These are phyloP conservation scores for Cremastinae sp. DNA, from an alignment of 2,888 invertebrate genomes.

Conservation along the genomic window DNA sequence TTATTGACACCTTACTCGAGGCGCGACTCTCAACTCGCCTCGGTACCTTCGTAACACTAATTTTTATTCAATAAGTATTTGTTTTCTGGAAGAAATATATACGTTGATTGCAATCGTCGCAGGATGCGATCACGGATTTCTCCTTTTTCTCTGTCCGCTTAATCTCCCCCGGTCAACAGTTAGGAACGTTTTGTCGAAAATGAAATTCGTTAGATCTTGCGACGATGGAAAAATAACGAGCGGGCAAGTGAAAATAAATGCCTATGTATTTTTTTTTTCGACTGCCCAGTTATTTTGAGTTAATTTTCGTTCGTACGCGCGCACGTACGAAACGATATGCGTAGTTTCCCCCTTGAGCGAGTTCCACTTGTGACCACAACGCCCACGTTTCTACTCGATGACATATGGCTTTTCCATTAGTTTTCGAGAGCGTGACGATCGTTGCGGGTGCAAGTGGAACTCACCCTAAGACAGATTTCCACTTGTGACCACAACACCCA, in stretches of 20 bases:
- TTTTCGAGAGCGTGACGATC: too few species aligned
- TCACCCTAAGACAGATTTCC: too few species aligned
- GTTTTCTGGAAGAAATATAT: constrained; percentile 74
- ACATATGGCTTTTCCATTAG: too few species aligned
- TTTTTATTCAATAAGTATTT: constrained; percentile 62
- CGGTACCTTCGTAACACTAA: constrained; percentile 60
- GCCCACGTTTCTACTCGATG: too few species aligned
- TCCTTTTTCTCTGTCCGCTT: constrained; percentile 48
- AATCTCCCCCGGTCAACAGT: constrained; percentile 64
- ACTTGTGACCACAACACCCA: too few species aligned
- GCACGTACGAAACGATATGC: constrained; percentile 37
- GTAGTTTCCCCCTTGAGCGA: background rate
- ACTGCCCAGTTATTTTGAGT: constrained; percentile 34
- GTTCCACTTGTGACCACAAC: too few species aligned
- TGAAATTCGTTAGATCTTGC: constrained; percentile 71
- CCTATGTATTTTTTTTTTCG: constrained; percentile 54
- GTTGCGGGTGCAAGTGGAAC: too few species aligned
- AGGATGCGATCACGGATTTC: constrained; percentile 59
- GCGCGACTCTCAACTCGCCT: constrained; percentile 63
- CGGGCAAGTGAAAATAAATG: constrained; percentile 70
- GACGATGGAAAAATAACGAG: constrained; percentile 65
- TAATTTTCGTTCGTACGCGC: constrained; percentile 36
- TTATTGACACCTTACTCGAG: constrained; percentile 72
- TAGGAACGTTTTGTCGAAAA: constrained; percentile 78
- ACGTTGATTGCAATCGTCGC: constrained; percentile 67